Base-by-base conservation (phyloP, 2,113 vertebrate species). In the Scopus umbretta region DNA sequence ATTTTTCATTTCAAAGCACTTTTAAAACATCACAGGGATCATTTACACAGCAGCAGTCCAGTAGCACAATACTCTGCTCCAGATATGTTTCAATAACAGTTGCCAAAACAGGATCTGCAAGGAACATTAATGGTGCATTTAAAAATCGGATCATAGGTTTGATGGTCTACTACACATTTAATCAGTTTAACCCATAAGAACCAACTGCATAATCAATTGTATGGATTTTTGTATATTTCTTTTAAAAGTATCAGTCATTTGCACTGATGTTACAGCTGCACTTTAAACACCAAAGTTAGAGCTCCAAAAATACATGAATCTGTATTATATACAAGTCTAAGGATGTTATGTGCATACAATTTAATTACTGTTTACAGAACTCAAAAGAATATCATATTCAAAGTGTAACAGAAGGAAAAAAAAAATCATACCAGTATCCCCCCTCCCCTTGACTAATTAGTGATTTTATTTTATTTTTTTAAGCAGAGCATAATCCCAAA, bases 1-100 rank as follows among this genome's bases (percentile, higher is more conserved):
- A 66, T 93, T 96, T 90, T 92, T 74, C 47, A 83, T 95, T 88
- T 96, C 85, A 90, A 96, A 95, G 58, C 45, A 38, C 59, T 86
- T 90, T 6, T 32, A 50, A 92, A 93, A 92, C 25, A 45, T 42
- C 79, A 86, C 50, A 88, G 45, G 42, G 45, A 82, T 62, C 40
- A 85, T 86, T 90, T 66, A 65, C 85, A 50, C 85, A 92, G 66
- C 72, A 88, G 89, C 56, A 82, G 62, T 45, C 36, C 75, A 90
- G 79, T 3, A 92, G 79, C 71, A 95, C 81, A 90, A 80, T 63
- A 36, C 16, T 45, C 36, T 70, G 45, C 49, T 71, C 67, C 50
- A 80, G 34, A 68, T 18, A 68, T 1, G 10, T 70, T 92, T 86
- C 55, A 52, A 0, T 42, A 80, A 58, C 45, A 80, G 42, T 43